A percentile compares a stretch with the other conserved stretches of the same genome.
Evolutionary conservation across 2,888 invertebrate species (phyloP).

Genomic region (Sycophila texana): DNA sequence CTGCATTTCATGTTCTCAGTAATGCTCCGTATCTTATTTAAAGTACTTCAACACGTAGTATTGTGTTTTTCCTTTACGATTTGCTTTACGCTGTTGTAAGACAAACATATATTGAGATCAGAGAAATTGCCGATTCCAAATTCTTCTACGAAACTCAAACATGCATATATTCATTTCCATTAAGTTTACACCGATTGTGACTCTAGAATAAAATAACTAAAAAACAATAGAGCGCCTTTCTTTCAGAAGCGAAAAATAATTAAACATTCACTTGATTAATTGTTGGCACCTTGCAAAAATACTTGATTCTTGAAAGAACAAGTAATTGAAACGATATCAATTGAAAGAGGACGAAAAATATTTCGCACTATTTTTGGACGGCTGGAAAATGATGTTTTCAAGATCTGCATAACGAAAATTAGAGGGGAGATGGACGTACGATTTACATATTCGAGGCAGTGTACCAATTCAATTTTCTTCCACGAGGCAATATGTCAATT

Average conservation of each 20-base stretch:
- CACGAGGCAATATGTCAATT: slow-evolving; percentile 13
- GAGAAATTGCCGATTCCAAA: slow-evolving; percentile 70
- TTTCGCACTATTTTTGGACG: slow-evolving; percentile 46
- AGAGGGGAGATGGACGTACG: slow-evolving; percentile 24
- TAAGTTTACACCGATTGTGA: slow-evolving; percentile 13
- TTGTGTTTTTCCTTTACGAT: slow-evolving; percentile 45
- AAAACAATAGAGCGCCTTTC: slow-evolving; percentile 9
- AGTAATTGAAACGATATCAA: slow-evolving; percentile 28
- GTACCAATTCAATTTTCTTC: slow-evolving; percentile 15
- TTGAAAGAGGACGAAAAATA: slow-evolving; percentile 35
- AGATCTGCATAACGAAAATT: neutral
- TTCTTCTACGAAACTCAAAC: slow-evolving; percentile 51
- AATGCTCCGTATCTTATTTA: slow-evolving; percentile 32
- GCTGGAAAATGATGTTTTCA: slow-evolving; percentile 40
- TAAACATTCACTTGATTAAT: slow-evolving; percentile 3
- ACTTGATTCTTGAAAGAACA: slow-evolving; percentile 15
- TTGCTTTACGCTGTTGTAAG: slow-evolving; percentile 53
- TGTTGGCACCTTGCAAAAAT: slow-evolving; percentile 47
- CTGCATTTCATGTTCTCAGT: slow-evolving; percentile 27
- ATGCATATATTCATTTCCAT: slow-evolving; percentile 21
- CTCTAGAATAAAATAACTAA: slow-evolving; percentile 22
- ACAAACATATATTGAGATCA: slow-evolving; percentile 70
- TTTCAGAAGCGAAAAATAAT: slow-evolving; percentile 13
- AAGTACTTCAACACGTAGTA: slow-evolving; percentile 52
- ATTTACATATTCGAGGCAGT: slow-evolving; percentile 52